phyloP scores from a whole-genome alignment of 2,113 vertebrate species.

The Ciconia maguari region DNA sequence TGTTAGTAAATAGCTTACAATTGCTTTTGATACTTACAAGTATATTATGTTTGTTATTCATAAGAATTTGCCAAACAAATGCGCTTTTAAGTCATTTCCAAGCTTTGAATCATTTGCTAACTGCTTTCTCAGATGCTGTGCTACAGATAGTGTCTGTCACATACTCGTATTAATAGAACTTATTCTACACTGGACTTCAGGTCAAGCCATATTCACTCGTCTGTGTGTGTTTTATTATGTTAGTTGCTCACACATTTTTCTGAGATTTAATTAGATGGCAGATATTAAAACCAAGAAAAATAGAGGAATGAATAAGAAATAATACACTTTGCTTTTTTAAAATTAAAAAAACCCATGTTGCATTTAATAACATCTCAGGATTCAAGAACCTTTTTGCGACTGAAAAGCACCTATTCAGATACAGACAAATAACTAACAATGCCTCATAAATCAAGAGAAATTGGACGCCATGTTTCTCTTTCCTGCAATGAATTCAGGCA shows the following conservation, averaged over 20 bases:
- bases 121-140: neutral
- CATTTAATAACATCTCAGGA: neutral
- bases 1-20: neutral
- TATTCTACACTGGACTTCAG: neutral
- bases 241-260: neutral
- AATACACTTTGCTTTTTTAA: neutral
- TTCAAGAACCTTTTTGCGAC: neutral
- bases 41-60: neutral
- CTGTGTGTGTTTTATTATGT: neutral
- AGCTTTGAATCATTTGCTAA: neutral
- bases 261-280: neutral
- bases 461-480: neutral
- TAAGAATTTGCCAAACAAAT: neutral
- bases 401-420: neutral
- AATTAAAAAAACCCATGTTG: neutral
- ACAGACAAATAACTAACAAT: neutral
- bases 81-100: neutral
- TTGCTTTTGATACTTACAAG: neutral
- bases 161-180: neutral
- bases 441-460: neutral
- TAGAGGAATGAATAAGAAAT: neutral
- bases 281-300: neutral
- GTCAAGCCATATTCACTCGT: neutral
- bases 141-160: neutral
- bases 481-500: neutral